Percentiles rank a stretch among this genome's conserved stretches.
phyloP scores from a whole-genome alignment of 2,888 invertebrate genomes.

The Agrilus biguttatus region DNA sequence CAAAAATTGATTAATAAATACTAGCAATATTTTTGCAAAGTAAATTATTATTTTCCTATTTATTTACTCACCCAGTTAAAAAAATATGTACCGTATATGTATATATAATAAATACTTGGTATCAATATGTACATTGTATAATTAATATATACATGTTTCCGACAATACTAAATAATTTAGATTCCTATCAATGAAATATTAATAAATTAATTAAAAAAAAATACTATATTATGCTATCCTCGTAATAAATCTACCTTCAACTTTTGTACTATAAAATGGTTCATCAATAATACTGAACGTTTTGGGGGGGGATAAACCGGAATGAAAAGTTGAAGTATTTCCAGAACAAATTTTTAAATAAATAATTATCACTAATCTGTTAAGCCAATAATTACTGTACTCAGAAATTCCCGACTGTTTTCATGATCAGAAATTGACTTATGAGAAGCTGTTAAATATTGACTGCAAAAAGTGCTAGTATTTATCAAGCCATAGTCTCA shows the following conservation, averaged over 20 bases:
- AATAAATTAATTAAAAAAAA: background rate
- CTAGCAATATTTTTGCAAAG: background rate
- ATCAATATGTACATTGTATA: conserved; percentile 4
- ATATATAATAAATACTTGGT: background rate
- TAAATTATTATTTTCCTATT: background rate
- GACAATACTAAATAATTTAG: background rate
- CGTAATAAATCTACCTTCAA: background rate
- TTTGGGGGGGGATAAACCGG: too few species aligned
- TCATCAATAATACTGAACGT: background rate
- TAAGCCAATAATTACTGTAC: too few species aligned
- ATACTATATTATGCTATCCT: background rate
- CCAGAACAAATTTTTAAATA: too few species aligned
- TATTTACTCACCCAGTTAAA: background rate
- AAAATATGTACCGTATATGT: background rate
- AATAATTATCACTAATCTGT: too few species aligned
- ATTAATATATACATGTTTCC: conserved; percentile 1
- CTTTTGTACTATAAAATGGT: background rate
- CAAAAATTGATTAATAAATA: background rate
- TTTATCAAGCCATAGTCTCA: conserved; percentile 5
- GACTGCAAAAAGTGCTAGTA: conserved; percentile 3
- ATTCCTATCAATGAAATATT: background rate
- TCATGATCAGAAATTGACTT: too few species aligned
- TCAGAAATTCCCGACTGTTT: too few species aligned
- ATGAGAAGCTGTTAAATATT: background rate
- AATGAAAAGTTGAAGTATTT: too few species aligned